Conservation (phyloP, 2,113 vertebrate genomes). For the Delphinus delphis region DNA sequence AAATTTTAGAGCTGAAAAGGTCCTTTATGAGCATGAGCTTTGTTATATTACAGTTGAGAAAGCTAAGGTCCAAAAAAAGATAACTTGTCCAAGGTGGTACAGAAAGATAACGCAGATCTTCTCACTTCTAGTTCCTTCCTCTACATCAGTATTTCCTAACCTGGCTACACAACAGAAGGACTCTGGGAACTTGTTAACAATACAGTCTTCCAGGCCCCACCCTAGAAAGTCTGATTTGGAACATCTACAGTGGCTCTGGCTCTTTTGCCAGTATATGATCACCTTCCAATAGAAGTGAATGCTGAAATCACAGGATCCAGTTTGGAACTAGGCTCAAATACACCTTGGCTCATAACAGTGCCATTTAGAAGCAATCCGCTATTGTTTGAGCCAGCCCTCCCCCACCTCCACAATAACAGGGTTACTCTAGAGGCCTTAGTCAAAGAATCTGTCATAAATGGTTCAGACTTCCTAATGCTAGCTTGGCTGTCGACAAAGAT, state of each 20-base stretch:
- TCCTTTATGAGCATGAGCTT: neutral
- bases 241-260: neutral
- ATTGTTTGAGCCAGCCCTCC: neutral
- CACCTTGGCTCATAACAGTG: neutral
- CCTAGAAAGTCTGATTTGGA: neutral
- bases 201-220: neutral
- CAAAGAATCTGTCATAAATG: conserved; percentile 26
- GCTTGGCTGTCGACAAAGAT: conserved; percentile 20
- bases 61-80: neutral
- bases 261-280: conserved; percentile 25
- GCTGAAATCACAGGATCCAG: neutral
- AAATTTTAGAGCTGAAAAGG: conserved; percentile 9
- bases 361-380: neutral
- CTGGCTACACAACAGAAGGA: neutral
- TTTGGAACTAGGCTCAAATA: neutral
- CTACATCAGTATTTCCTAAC: neutral
- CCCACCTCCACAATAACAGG: neutral
- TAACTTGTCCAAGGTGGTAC: neutral
- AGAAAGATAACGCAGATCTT: neutral
- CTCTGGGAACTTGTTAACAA: conserved; percentile 10
- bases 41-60: conserved; percentile 13
- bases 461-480: neutral
- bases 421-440: neutral
- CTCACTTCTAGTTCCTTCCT: conserved; percentile 14
- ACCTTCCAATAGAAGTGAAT: neutral